Evolutionary conservation across 64 coral and sea anemone genomes (phyloP), one percentile per base, ranked within the genome.

Genomic region (Orbicella faveolata): DNA sequence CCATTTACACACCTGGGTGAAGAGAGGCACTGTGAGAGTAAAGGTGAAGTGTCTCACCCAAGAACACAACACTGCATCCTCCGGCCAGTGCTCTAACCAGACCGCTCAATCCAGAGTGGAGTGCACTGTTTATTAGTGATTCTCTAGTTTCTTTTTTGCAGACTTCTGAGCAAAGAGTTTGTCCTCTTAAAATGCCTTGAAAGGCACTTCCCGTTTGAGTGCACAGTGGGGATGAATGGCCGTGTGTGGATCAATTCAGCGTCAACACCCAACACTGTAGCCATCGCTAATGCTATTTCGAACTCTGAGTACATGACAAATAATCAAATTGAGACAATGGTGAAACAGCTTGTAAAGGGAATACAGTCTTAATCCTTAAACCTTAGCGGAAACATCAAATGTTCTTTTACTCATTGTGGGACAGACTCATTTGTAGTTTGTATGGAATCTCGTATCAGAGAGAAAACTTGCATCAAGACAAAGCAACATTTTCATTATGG

Each of bases 171-270:
- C 75, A 89, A 76, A 73, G 91, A 98, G 2, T 88, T 87, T 59
- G 59, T 77, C 80, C 88, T 98, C 19, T 85, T 95, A 54, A 87
- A 92, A 65, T 79, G 88, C 64, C 88, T 98, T 65, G 96, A 93
- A 30, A 98, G 95, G 53, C 88, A 93, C 57, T 98, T 98, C 36
- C 84, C 93, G 1, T 98, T 98, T 84, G 96, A 98, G 93, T 98
- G 93, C 73, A 95, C 96, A 35, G 88, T 93, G 51, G 96, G 93
- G 14, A 92, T 92, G 79, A 98, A 95, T 89, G 96, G 96, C 14
- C 83, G 94, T 68, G 94, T 95, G 20, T 98, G 93, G 96, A 92
- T 98, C 9, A 95, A 98, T 7, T 57, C 90, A 57, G 67, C 93
- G 36, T 88, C 88, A 55, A 64, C 65, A 61, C 10, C 79, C 9